These are phyloP conservation scores for Trichogramma pretiosum DNA, from an alignment of 1,140 invertebrate genomes.

Conservation along the genomic window DNA sequence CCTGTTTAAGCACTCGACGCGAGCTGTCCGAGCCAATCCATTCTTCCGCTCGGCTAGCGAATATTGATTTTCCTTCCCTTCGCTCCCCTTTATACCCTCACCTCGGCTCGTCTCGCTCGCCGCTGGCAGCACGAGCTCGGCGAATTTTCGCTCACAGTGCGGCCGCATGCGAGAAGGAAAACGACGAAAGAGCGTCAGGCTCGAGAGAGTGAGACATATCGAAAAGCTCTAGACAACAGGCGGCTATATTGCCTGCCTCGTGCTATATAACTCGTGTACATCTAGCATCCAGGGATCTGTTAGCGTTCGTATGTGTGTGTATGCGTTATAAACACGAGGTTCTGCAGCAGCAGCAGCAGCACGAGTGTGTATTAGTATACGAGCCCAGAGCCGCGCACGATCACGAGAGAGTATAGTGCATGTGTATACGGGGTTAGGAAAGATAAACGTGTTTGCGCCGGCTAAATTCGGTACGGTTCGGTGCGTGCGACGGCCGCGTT, in stretches of 20 bases:
- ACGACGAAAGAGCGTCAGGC: not conserved
- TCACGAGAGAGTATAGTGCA: no score
- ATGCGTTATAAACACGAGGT: no score
- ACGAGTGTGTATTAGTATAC: no score
- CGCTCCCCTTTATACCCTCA: not conserved
- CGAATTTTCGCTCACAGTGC: not conserved
- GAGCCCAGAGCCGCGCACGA: no score
- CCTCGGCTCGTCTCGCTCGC: not conserved
- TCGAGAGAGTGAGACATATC: no score
- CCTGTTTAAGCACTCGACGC: no score
- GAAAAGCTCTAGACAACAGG: not conserved
- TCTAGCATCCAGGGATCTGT: no score
- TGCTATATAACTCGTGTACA: no score
- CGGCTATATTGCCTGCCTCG: no score
- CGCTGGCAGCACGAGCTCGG: not conserved
- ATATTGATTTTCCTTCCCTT: conserved; percentile 15
- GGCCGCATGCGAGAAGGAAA: not conserved
- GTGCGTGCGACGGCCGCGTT: conserved; percentile 11
- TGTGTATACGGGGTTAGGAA: not conserved
- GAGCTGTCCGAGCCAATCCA: no score
- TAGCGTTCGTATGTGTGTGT: no score
- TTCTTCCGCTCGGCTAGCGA: conserved; percentile 12
- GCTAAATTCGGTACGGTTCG: conserved; percentile 12
- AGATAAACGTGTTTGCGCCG: conserved; percentile 2
- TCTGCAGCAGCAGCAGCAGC: no score